Evolutionary conservation across 2,888 invertebrate species (phyloP).

Genomic region (Polydrusus pterygomalis): DNA sequence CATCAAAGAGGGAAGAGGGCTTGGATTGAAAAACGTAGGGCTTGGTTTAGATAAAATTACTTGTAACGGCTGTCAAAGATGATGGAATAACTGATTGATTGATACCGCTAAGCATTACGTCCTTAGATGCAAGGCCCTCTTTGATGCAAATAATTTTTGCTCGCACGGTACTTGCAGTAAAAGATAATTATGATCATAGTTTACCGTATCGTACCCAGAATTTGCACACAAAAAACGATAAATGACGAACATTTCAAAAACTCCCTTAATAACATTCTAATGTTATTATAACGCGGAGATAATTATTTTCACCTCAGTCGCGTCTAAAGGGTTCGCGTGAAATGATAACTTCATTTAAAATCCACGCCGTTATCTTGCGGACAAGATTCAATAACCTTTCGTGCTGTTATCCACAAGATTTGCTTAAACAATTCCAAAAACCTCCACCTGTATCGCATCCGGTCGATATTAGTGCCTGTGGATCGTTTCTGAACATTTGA

Average conservation of each 20-base stretch:
- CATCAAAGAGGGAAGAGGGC: too few species aligned
- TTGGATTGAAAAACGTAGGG: too few species aligned
- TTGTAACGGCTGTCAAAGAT: too few species aligned
- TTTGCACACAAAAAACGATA: not conserved
- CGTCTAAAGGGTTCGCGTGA: slow-evolving; percentile 15
- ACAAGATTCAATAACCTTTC: not conserved
- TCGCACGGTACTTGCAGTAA: too few species aligned
- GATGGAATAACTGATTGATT: too few species aligned
- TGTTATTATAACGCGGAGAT: slow-evolving; percentile 42
- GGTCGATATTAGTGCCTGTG: not conserved
- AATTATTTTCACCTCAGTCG: slow-evolving; percentile 20
- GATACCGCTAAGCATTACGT: too few species aligned
- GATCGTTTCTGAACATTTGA: not conserved
- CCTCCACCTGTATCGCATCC: not conserved
- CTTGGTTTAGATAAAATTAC: too few species aligned
- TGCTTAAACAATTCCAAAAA: not conserved
- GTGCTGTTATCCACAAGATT: not conserved
- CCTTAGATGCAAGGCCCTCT: too few species aligned
- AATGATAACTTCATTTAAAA: not conserved
- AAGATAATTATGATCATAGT: too few species aligned
- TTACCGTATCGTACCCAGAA: not conserved
- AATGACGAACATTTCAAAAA: slow-evolving; percentile 12
- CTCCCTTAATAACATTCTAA: slow-evolving; percentile 41
- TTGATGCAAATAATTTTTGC: too few species aligned
- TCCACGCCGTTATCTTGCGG: not conserved